Conservation (phyloP, 2,888 invertebrate genomes). For the Lacanobia oleracea region DNA sequence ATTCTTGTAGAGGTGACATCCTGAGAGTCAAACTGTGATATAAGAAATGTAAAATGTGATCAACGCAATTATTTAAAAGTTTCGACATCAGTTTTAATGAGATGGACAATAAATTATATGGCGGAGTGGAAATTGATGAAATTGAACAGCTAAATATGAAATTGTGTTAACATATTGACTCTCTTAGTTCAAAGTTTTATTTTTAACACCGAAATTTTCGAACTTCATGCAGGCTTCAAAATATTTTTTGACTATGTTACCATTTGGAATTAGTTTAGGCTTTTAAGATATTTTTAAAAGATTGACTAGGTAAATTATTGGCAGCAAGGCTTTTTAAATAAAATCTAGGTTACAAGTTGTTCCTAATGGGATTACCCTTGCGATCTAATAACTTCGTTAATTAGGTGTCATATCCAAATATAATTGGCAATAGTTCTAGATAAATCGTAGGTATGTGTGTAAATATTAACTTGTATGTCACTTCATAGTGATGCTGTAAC, state of each 20-base stretch:
- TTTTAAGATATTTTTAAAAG: slow-evolving; percentile 9
- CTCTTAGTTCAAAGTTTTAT: slow-evolving; percentile 41
- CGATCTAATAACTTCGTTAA: slow-evolving; percentile 49
- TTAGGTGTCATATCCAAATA: slow-evolving; percentile 65
- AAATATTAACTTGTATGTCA: slow-evolving; percentile 57
- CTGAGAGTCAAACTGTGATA: slow-evolving; percentile 66
- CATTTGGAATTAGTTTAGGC: not conserved
- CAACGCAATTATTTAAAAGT: slow-evolving; percentile 75
- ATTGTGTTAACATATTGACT: slow-evolving; percentile 55
- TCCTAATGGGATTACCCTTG: slow-evolving; percentile 35
- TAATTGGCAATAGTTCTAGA: slow-evolving; percentile 67
- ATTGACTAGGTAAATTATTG: slow-evolving; percentile 10
- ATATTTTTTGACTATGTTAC: slow-evolving; percentile 15
- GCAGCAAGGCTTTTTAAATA: slow-evolving; percentile 13
- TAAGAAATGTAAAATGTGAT: slow-evolving; percentile 79
- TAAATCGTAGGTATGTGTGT: slow-evolving; percentile 62
- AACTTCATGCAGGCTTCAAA: slow-evolving; percentile 18
- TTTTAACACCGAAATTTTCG: slow-evolving; percentile 16
- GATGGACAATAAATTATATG: slow-evolving; percentile 71
- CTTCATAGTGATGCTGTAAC: slow-evolving; percentile 56
- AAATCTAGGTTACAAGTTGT: slow-evolving; percentile 11
- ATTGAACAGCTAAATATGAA: slow-evolving; percentile 23
- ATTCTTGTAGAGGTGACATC: slow-evolving; percentile 40
- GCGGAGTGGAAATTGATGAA: slow-evolving; percentile 22
- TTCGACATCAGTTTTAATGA: slow-evolving; percentile 68